Percentiles rank a stretch among this genome's conserved stretches.
Evolutionary conservation across 2,113 vertebrate genomes (phyloP).

Genomic region (Colius striatus): DNA sequence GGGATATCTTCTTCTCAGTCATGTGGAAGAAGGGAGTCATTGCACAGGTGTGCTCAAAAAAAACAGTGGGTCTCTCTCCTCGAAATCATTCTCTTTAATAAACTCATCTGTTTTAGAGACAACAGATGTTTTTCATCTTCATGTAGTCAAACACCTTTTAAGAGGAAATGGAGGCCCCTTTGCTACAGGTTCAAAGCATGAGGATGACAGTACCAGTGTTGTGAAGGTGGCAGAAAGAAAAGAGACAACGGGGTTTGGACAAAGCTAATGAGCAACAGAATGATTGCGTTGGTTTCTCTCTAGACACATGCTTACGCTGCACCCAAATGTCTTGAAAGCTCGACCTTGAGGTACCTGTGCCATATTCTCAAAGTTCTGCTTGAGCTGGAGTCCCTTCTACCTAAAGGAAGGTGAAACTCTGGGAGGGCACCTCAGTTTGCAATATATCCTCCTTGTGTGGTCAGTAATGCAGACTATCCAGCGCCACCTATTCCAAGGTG

Average conservation of each 20-base stretch:
- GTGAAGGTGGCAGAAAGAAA: neutral
- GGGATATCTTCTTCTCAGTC: neutral
- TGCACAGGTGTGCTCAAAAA: neutral
- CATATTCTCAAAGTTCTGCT: neutral
- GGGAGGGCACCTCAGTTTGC: neutral
- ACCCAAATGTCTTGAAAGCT: neutral
- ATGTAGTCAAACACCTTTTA: fast-evolving
- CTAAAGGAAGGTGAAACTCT: fast-evolving
- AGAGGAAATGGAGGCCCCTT: neutral
- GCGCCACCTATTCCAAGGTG: neutral
- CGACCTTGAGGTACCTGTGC: neutral
- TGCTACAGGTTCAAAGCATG: fast-evolving
- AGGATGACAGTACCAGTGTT: neutral
- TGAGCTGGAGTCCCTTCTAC: neutral
- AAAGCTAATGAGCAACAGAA: neutral
- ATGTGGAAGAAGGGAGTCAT: neutral
- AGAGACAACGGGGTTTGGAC: neutral
- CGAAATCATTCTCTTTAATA: neutral
- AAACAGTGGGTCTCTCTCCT: neutral
- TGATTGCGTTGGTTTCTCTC: neutral
- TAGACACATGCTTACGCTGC: neutral
- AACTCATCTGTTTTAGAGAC: neutral
- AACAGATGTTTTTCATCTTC: neutral
- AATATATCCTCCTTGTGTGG: fast-evolving
- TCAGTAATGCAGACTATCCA: neutral